Evolutionary conservation across 2,888 invertebrate genomes (phyloP), one percentile per base, ranked within the genome.

Genomic region (Idaea dimidiata): DNA sequence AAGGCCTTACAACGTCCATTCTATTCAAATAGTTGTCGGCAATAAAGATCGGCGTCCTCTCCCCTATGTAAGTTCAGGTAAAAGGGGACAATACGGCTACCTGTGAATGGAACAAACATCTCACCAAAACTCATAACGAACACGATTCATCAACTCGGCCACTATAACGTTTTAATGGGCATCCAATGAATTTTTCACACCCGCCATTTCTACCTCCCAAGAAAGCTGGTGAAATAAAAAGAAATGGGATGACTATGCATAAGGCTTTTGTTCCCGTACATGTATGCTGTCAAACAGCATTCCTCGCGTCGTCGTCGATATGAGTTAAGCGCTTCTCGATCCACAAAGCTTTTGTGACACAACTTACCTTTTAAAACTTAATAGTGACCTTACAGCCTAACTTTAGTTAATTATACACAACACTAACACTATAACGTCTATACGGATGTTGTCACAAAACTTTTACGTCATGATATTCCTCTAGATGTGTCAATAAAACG

Each of bases 271-370:
- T 91, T 92, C 89, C 88, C 88, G 88, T 85, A 89, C 83, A 87
- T 88, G 87, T 87, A 90, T 88, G 91, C 90, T 88, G 91, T 91
- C 92, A 87, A 88, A 88, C 92, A 82, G 86, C 91, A 92, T 92
- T 92, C 91, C 91, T 86, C 82, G 80, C 86, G 82, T 86, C 86
- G 87, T 86, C 88, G 87, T 86, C 88, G 87, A 89, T 89, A 87
- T 88, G 84, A 85, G 84, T 88, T 85, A 86, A 87, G 85, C 91
- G 88, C 85, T 84, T 86, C 86, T 86, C 86, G 84, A 88, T 88
- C 81, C 85, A 79, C 85, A 78, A 85, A 89, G 86, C 87, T 90
- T 90, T 88, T 87, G 86, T 89, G 88, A 85, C 86, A 89, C 86
- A 88, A 89, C 89, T 89, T 88, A 89, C 91, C 91, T 90, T 90